Evolutionary conservation across 2,888 invertebrate species (phyloP), one percentile per base, ranked within the genome.

Genomic region (Drosophila neonasuta): DNA sequence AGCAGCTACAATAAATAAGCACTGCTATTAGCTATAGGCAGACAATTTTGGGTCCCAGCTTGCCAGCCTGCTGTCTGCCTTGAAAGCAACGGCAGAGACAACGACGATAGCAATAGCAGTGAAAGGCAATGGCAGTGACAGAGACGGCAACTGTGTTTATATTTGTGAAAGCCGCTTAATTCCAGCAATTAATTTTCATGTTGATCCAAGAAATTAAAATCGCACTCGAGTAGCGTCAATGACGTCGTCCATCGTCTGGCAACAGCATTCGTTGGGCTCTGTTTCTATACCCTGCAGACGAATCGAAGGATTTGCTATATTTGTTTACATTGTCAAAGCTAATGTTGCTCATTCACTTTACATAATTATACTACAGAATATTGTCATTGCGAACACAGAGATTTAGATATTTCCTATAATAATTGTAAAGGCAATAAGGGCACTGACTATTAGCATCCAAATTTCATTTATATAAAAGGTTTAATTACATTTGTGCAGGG

Each of bases 181-280:
- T 86, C 87, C 82, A 84, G 79, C 88, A 88, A 88, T 89, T 88
- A 88, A 88, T 86, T 89, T 88, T 85, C 81, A 88, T 85, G 84
- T 83, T 88, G 81, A 88, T 89, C 84, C 80, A 73, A 85, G 85
- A 88, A 87, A 87, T 87, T 88, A 79, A 87, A 87, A 80, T 88
- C 74, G 69, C 80, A 79, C 69, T 76, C 57, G 57, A 72, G 61
- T 39, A 49, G 29, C 44, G 34, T 60, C 63, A 45, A 51, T 70
- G 24, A 44, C 51, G 70, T 42, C 52, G 60, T 32, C 54, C 46
- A 64, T 42, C 50, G 60, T 32, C 54, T 54, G n/a, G 7, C 10
- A 11, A 32, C 7, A 45, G 24, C 24, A 15, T 10, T 30, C 30
- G 29, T 24, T 24, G n/a, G n/a, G 20, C 24, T 17, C 17, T 41